phyloP scores from a whole-genome alignment of 2,113 vertebrate genomes.

The Struthio camelus region DNA sequence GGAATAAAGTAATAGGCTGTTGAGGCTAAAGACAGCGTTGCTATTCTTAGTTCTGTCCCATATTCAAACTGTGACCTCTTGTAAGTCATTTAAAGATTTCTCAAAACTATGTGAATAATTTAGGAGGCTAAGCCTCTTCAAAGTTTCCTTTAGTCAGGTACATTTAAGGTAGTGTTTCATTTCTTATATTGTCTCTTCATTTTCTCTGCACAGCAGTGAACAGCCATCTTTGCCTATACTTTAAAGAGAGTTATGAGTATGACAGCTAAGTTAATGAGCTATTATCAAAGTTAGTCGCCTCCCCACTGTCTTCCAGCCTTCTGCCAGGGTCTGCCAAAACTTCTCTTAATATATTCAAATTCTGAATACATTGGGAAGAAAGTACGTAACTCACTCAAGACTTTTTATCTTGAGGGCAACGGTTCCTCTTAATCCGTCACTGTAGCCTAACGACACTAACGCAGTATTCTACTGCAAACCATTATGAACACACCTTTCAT shows the following conservation, averaged over 20 bases:
- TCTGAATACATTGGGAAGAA: neutral
- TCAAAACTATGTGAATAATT: constrained; percentile 31
- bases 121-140: neutral
- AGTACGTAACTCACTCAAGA: constrained; percentile 27
- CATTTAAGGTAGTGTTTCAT: neutral
- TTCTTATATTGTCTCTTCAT: neutral
- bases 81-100: neutral
- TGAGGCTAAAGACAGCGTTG: neutral
- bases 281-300: constrained; percentile 15
- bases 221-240: neutral
- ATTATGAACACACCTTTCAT: constrained; percentile 53
- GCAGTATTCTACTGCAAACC: neutral
- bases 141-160: neutral
- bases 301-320: neutral
- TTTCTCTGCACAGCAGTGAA: neutral
- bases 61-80: neutral
- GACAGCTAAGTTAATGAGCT: constrained; percentile 29
- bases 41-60: neutral
- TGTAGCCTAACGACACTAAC: constrained; percentile 22
- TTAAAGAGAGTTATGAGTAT: neutral
- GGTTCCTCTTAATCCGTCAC: neutral
- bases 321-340: neutral
- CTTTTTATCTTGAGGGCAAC: constrained; percentile 1
- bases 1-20: constrained; percentile 1
- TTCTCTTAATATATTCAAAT: neutral